Conservation (phyloP, 2,888 invertebrate species). For the Cenopis cana region DNA sequence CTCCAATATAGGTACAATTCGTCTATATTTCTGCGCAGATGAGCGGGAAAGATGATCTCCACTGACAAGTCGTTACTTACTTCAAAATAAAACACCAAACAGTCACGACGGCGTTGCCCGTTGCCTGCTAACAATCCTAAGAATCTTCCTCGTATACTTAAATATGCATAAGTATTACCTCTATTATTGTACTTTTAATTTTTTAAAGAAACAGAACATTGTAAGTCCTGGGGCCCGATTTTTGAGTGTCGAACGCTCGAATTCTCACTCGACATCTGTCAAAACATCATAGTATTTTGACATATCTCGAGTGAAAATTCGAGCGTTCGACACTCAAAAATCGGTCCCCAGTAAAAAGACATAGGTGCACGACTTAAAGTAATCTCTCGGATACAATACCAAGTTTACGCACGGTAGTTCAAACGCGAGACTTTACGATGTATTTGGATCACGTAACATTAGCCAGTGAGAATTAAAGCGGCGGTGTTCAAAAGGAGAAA, state of each 20-base stretch:
- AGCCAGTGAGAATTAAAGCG: constrained; percentile 37
- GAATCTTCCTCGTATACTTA: constrained; percentile 6
- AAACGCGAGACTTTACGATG: constrained; percentile 29
- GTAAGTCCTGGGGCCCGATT: too few relatives aligned
- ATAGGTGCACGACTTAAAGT: neutral
- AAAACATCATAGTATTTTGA: too few relatives aligned
- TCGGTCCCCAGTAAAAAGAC: neutral
- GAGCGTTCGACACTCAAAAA: too few relatives aligned
- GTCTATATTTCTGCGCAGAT: neutral
- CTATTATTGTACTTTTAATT: neutral
- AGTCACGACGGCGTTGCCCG: constrained; percentile 9
- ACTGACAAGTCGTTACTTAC: constrained; percentile 10
- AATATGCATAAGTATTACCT: too few relatives aligned
- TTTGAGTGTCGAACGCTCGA: too few relatives aligned
- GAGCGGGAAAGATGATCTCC: constrained; percentile 8
- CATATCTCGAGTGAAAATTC: too few relatives aligned
- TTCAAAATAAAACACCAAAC: constrained; percentile 12
- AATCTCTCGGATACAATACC: constrained; percentile 4
- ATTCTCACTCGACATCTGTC: too few relatives aligned
- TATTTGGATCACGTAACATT: constrained; percentile 41
- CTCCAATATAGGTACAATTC: neutral
- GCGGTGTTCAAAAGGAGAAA: constrained; percentile 36
- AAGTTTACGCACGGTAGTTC: constrained; percentile 25
- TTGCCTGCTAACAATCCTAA: constrained; percentile 8
- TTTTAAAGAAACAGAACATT: neutral